Base-by-base conservation (phyloP, 1,140 invertebrate species). In the Drosophila littoralis region DNA sequence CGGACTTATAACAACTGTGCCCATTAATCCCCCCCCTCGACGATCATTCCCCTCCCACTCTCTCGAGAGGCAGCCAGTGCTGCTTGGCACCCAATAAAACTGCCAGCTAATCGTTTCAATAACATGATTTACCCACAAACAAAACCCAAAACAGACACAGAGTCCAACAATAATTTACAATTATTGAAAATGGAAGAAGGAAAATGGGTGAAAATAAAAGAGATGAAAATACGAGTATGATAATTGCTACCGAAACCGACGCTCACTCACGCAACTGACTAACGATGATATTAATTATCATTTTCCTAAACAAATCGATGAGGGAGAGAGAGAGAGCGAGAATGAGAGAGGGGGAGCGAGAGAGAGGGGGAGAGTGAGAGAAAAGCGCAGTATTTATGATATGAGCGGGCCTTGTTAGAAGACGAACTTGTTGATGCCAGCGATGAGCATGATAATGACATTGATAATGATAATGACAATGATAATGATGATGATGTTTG, bases 201-300 rank as follows among this genome's bases (percentile, higher is more conserved):
- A 45, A 40, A 13, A 5, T 2, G 67, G 42, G 67, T 74, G 73
- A 67, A 70, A 67, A 67, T 17, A 7, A 28, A 12, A 12, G 22
- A 70, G 60, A 50, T 66, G 65, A 88, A 86, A 79, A 86, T 73
- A 73, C 64, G 55, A 73, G 64, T 83, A 86, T 86, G 83, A 86
- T 86, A 86, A 86, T 86, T 89, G 84, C 79, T 82, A 82, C 83
- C 70, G 82, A 78, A 76, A 13, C 57, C 46, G 52, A 40, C 13
- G 45, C 50, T 55, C 43, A 57, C 60, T 32, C 57, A 58, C 43
- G n/a, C 17, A 67, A 61, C 59, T 55, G 35, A 63, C 77, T 89
- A 88, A 89, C 83, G 84, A 88, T 88, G 79, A 83, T 88, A 89
- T 88, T 88, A 88, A 88, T 88, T 88, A 88, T 88, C 84, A 89